A percentile compares a stretch with the other conserved stretches of the same genome.
phyloP scores from a whole-genome alignment of 2,113 vertebrate species.

The Actinemys pallida region DNA sequence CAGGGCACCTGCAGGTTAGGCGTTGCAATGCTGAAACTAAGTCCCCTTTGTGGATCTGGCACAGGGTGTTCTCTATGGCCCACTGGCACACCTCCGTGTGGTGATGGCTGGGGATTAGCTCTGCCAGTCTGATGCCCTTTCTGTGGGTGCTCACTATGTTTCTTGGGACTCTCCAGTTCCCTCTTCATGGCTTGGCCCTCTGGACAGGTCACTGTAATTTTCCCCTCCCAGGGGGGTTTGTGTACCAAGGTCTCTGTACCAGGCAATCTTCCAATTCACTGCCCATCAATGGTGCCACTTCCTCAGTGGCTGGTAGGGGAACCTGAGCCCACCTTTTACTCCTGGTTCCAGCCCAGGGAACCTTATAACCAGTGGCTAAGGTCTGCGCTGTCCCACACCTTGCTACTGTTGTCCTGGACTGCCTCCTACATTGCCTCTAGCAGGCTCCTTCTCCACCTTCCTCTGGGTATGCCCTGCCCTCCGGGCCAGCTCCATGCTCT shows the following conservation, averaged over 20 bases:
- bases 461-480: neutral
- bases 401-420: neutral
- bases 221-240: neutral
- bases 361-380: neutral
- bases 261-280: neutral
- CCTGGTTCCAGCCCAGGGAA: neutral
- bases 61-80: too few relatives aligned
- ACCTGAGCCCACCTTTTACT: neutral
- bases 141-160: neutral
- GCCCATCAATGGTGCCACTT: neutral
- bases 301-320: too few relatives aligned
- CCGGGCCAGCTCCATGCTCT: neutral
- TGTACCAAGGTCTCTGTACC: neutral
- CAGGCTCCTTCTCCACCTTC: neutral
- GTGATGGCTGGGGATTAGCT: neutral
- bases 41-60: too few relatives aligned
- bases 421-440: neutral
- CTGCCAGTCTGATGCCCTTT: neutral
- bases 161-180: neutral
- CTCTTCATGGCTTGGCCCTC: neutral
- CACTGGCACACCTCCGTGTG: too few relatives aligned
- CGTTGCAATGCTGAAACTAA: neutral
- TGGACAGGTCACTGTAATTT: neutral
- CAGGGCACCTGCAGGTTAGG: neutral
- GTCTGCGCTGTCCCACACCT: neutral